phyloP scores from a whole-genome alignment of 2,113 vertebrate species.

The Caranx melampygus region DNA sequence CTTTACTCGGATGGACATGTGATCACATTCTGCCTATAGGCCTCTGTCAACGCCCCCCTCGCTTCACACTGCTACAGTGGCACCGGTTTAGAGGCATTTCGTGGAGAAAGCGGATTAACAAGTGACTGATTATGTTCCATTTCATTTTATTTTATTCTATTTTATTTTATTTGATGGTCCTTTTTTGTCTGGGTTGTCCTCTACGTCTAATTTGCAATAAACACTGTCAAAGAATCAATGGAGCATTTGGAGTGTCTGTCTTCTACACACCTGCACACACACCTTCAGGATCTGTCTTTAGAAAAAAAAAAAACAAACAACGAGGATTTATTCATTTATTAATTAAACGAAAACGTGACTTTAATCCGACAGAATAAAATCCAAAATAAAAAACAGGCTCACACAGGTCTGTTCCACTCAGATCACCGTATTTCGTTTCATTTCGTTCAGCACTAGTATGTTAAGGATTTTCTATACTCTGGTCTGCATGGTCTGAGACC shows the following conservation, averaged over 20 bases:
- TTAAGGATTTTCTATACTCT: constrained; percentile 23
- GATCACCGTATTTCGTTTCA: constrained; percentile 26
- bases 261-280: constrained; percentile 15
- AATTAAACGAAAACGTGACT: background rate
- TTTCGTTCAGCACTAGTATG: background rate
- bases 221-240: constrained; percentile 69
- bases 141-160: constrained; percentile 6
- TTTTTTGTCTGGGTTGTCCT: constrained; percentile 63
- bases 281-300: constrained; percentile 7
- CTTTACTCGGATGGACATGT: constrained; percentile 40
- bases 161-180: constrained; percentile 10
- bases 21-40: constrained; percentile 49
- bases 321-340: background rate
- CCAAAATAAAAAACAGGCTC: background rate
- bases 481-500: constrained; percentile 7
- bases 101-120: constrained; percentile 29
- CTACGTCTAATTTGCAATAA: constrained; percentile 82
- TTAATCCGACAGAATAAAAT: constrained; percentile 16
- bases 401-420: background rate
- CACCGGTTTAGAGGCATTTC: constrained; percentile 28
- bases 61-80: constrained; percentile 60
- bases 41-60: constrained; percentile 15
- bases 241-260: constrained; percentile 33
- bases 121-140: constrained; percentile 24
- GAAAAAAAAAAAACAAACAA: background rate